phyloP scores from a whole-genome alignment of 2,113 vertebrate species.

The Uropsilus gracilis region DNA sequence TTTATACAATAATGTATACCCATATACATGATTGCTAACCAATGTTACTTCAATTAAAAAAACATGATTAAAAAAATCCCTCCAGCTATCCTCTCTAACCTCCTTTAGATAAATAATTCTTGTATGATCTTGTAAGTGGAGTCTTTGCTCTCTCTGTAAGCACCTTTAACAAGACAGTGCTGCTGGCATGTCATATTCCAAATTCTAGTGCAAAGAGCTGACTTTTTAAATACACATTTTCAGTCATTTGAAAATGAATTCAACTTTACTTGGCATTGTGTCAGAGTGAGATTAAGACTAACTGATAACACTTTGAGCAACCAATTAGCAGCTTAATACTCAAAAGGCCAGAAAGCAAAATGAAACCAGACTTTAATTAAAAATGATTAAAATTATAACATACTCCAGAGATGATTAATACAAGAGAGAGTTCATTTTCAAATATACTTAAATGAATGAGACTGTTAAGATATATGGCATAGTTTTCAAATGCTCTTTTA shows the following conservation, averaged over 20 bases:
- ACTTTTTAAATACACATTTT: background rate
- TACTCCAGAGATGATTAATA: constrained; percentile 32
- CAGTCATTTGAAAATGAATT: background rate
- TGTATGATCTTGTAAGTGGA: background rate
- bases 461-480: constrained; percentile 35
- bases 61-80: too few relatives aligned
- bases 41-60: too few relatives aligned
- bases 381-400: constrained; percentile 69
- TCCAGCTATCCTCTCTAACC: background rate
- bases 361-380: constrained; percentile 75
- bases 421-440: constrained; percentile 30
- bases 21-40: too few relatives aligned
- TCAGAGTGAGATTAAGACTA: background rate
- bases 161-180: background rate
- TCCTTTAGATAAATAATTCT: background rate
- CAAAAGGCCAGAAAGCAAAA: constrained; percentile 61
- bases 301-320: background rate
- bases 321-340: constrained; percentile 50
- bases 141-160: background rate
- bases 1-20: too few relatives aligned
- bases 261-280: background rate
- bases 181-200: background rate
- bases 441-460: constrained; percentile 47
- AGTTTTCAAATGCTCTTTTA: background rate
- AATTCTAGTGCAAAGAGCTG: background rate